Conservation (phyloP, 2,888 invertebrate genomes). For the Leuctra nigra region DNA sequence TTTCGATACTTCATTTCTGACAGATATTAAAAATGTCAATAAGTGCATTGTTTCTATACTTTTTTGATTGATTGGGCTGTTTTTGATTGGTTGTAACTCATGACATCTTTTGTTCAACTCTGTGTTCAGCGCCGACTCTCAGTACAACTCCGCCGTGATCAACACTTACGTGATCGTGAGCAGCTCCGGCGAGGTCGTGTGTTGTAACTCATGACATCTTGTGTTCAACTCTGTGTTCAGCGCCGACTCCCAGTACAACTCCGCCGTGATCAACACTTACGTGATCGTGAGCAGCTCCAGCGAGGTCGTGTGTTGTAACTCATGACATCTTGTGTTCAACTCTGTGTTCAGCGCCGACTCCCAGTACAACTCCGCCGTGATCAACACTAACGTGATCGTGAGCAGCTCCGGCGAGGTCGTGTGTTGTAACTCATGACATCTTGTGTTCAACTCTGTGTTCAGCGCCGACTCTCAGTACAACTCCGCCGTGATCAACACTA, state of each 20-base stretch:
- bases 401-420: slow-evolving; percentile 72
- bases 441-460: slow-evolving; percentile 58
- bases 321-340: slow-evolving; percentile 77
- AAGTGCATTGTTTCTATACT: too few relatives aligned
- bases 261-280: slow-evolving; percentile 78
- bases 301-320: slow-evolving; percentile 73
- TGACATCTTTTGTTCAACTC: too few relatives aligned
- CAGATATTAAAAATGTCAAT: too few relatives aligned
- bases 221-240: slow-evolving; percentile 58
- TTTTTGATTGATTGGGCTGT: too few relatives aligned
- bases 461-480: slow-evolving; percentile 81
- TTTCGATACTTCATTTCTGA: too few relatives aligned
- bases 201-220: slow-evolving; percentile 80
- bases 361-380: slow-evolving; percentile 74
- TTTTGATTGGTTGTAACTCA: too few relatives aligned
- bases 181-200: slow-evolving; percentile 71
- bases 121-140: slow-evolving; percentile 65
- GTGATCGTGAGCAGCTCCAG: slow-evolving; percentile 74
- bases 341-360: slow-evolving; percentile 67
- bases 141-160: slow-evolving; percentile 75
- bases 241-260: slow-evolving; percentile 76
- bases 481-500: slow-evolving; percentile 77
- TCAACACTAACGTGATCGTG: slow-evolving; percentile 80
- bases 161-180: slow-evolving; percentile 80
- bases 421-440: slow-evolving; percentile 76